phyloP scores from a whole-genome alignment of 35 echinoderm and acorn worm species.

The Eucidaris tribuloides region DNA sequence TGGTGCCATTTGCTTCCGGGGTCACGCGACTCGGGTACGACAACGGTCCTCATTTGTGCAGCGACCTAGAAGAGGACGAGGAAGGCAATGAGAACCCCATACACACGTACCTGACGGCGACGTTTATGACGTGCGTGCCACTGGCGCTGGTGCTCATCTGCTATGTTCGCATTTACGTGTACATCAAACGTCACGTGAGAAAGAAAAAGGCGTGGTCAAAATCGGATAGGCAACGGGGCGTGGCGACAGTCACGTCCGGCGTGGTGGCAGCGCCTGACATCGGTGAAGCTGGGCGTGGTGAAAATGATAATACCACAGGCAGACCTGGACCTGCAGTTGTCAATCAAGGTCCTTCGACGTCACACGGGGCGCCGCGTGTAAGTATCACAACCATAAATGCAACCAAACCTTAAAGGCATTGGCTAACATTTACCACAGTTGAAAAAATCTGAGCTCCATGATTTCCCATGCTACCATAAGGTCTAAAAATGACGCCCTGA shows the following conservation, averaged over 20 bases:
- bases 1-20: not conserved
- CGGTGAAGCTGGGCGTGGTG: no score
- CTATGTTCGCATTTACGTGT: constrained; percentile 1
- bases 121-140: not conserved
- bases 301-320: no score
- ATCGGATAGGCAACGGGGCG: not conserved
- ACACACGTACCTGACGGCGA: not conserved
- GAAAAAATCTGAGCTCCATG: no score
- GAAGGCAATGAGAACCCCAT: not conserved
- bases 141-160: not conserved
- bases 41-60: constrained; percentile 13
- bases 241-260: not conserved
- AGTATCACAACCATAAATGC: no score
- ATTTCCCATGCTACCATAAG: no score
- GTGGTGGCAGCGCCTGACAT: no score
- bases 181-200: not conserved
- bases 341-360: no score
- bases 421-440: no score
- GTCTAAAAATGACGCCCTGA: no score
- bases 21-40: constrained; percentile 1
- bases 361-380: no score
- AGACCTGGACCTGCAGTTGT: no score
- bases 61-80: not conserved
- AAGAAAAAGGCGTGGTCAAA: not conserved
- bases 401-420: no score